Conservation (phyloP, 2,797 vertebrate species). For the Eupleurogrammus muticus region DNA sequence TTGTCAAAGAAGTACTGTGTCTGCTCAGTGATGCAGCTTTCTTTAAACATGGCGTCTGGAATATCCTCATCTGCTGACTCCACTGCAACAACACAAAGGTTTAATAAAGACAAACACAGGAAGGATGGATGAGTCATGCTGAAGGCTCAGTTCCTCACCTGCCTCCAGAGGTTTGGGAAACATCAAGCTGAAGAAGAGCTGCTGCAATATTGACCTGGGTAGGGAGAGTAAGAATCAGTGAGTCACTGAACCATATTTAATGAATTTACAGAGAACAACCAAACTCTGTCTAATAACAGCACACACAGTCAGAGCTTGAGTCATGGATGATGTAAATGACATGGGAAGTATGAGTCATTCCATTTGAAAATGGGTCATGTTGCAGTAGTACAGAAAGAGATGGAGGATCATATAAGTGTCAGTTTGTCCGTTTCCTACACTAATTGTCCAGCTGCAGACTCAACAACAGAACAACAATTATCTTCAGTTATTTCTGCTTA, state of each 20-base stretch:
- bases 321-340: constrained; percentile 52
- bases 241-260: constrained; percentile 47
- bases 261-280: constrained; percentile 19
- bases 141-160: constrained; percentile 84
- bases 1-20: constrained; percentile 99
- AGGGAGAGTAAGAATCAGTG: constrained; percentile 27
- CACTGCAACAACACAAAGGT: constrained; percentile 43
- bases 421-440: no score
- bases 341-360: constrained; percentile 41
- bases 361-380: constrained; percentile 36
- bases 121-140: constrained; percentile 10
- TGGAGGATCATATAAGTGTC: constrained; percentile 23
- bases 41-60: constrained; percentile 90
- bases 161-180: constrained; percentile 91
- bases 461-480: no score
- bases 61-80: constrained; percentile 89
- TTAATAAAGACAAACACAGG: not conserved
- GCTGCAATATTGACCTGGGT: constrained; percentile 94
- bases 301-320: constrained; percentile 27
- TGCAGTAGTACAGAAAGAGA: constrained; percentile 24
- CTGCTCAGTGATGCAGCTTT: constrained; percentile 98
- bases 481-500: no score
- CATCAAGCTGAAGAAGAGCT: constrained; percentile 90
- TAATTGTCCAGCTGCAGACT: no score
- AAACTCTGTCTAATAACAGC: constrained; percentile 30